Evolutionary conservation across 2,797 vertebrate species (phyloP), one percentile per base, ranked within the genome.

Genomic region (Zalophus californianus): DNA sequence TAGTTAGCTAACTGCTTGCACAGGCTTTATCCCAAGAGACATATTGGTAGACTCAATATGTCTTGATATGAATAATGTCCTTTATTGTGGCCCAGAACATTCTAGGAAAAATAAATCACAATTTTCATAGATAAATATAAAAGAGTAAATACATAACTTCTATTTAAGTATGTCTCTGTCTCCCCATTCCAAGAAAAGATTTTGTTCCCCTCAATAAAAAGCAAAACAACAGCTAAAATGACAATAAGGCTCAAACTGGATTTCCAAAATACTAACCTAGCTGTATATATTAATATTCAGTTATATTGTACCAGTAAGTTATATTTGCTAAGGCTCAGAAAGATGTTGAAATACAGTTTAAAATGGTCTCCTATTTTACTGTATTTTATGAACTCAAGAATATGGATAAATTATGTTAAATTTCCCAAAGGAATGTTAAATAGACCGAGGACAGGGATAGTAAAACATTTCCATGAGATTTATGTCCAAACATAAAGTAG

Each of bases 91-190:
- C 38, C 25, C 77, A 78, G 62, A 83, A 85, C 25, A 70, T 66
- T 44, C 21, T 27, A 84, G 29, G 1, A 35, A 93, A 92, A 79
- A 7, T 90, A 83, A 87, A 41, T 60, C 7, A 85, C 12, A 86
- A 82, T 85, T 92, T 83, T 35, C 32, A 44, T 72, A 90, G 79
- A 50, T 82, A 88, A 86, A 90, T 70, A 80, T 12, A 82, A 73
- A 73, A 66, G 10, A 38, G 2, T 56, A 82, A 87, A 86, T 52
- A 41, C 64, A 18, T 41, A 88, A 83, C 94, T 94, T 64, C 38
- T 94, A 70, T 68, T 86, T 86, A 82, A 89, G 13, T 35, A 35
- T 78, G 44, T 90, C 60, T 72, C 32, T 90, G 18, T 29, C 27
- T 87, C 50, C 77, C 12, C 72, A 79, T 32, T 83, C 38, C 15